Base-by-base conservation (phyloP, 2,113 vertebrate species). In the Ahaetulla prasina region DNA sequence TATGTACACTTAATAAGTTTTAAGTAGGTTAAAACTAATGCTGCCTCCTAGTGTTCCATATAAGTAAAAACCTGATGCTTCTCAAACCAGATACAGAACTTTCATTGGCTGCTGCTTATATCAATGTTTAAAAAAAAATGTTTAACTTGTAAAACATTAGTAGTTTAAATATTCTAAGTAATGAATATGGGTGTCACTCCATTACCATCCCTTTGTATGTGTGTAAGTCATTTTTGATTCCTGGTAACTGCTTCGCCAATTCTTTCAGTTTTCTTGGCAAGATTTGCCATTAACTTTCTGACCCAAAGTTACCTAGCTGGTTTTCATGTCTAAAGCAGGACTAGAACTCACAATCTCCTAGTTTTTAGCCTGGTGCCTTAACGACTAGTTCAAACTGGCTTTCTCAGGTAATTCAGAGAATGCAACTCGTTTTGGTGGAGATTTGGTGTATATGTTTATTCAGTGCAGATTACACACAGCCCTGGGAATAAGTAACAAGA, bases 381-480 rank as follows among this genome's bases (percentile, higher is more conserved):
- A 68, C 0, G 11, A 49, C 1, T 39, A 74, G 14, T 8, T 35
- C 16, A 80, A 80, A 39, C 16, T 80, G 68, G 16, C 18, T n/a
- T 87, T 53, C 18, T n/a, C 30, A 18, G 27, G 25, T 53, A 39
- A 85, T 7, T 49, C 68, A 50, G 53, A 49, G 45, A 57, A 57
- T 2, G 54, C 53, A 39, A 30, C 39, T 89, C 89, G 89, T 52
- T 27, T 85, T 35, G 68, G 39, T 89, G 88, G 49, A 91, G 84
- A 50, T 49, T 47, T 11, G 47, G 25, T 92, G 43, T 88, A 63
- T 85, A 68, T 57, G 63, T 92, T 92, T 80, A 35, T 85, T 92
- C 91, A 92, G 87, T 92, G 52, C 88, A 89, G 91, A 89, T 55
- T 92, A 92, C 91, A 92, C 68, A 85, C 87, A 85, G 43, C 91